These are phyloP conservation scores for Limnothrissa miodon DNA, from an alignment of 2,113 vertebrate genomes.

Conservation along the genomic window DNA sequence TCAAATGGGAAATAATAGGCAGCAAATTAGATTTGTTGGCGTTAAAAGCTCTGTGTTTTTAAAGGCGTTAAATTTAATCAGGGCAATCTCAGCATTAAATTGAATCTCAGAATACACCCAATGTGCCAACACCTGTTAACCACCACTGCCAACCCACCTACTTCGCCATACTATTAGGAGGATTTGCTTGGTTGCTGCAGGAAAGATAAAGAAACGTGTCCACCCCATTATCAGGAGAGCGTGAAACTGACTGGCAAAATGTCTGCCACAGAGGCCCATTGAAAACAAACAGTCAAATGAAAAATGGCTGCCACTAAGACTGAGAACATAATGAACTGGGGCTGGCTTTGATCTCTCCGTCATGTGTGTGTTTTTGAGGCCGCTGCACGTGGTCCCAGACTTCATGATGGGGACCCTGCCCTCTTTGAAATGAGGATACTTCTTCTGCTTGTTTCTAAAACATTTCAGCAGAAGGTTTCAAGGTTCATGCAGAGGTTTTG, in stretches of 20 bases:
- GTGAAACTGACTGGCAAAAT: conserved; percentile 1
- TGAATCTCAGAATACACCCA: not conserved
- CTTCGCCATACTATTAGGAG: not conserved
- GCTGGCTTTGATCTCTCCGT: not conserved
- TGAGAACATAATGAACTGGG: not conserved
- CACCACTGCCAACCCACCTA: not conserved
- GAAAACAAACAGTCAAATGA: not conserved
- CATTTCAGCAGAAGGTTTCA: not conserved
- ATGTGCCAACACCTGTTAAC: not conserved
- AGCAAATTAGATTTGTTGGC: not conserved
- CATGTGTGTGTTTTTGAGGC: not conserved
- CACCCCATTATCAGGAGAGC: not conserved
- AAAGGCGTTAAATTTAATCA: too few species aligned
- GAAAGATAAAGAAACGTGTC: not conserved
- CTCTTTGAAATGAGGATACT: not conserved
- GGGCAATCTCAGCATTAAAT: too few species aligned
- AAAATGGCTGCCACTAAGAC: not conserved
- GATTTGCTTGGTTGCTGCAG: not conserved
- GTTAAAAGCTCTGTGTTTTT: not conserved
- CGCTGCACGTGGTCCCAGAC: not conserved
- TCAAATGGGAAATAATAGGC: not conserved
- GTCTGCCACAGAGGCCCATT: not conserved
- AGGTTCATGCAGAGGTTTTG: not conserved
- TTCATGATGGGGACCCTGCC: not conserved
- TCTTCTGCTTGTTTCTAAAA: not conserved